These are phyloP conservation scores for Idaea biselata DNA, from an alignment of 2,888 invertebrate species.

Conservation along the genomic window DNA sequence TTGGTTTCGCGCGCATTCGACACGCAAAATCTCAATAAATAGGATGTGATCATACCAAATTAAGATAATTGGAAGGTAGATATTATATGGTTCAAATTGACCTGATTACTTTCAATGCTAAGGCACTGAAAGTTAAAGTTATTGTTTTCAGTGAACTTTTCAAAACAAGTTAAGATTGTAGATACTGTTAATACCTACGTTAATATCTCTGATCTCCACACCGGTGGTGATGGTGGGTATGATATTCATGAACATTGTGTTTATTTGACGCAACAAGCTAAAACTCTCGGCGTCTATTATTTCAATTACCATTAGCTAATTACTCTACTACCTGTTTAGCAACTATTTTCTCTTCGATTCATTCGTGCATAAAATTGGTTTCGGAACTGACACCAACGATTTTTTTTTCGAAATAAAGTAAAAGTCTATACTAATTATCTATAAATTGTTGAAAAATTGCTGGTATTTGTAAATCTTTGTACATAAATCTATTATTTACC, in stretches of 20 bases:
- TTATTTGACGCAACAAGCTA: background rate
- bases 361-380: slow-evolving; percentile 46
- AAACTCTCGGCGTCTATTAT: background rate
- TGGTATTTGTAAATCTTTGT: slow-evolving; percentile 1
- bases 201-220: background rate
- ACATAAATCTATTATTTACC: slow-evolving; percentile 7
- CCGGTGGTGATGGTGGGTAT: background rate
- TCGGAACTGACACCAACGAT: slow-evolving; percentile 38
- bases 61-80: slow-evolving; percentile 19
- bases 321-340: slow-evolving; percentile 38
- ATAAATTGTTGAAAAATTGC: slow-evolving; percentile 16
- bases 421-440: slow-evolving; percentile 35
- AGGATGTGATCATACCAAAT: slow-evolving; percentile 20
- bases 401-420: slow-evolving; percentile 42
- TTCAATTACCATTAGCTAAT: slow-evolving; percentile 22
- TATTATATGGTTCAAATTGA: slow-evolving; percentile 18
- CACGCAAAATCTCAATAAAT: slow-evolving; percentile 29
- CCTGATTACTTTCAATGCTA: slow-evolving; percentile 20
- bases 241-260: background rate
- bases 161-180: too few species aligned
- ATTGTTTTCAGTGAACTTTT: background rate
- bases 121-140: background rate
- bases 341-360: slow-evolving; percentile 42
- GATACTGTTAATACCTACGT: background rate
- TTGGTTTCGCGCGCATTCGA: slow-evolving; percentile 69